phyloP scores from a whole-genome alignment of 2,113 vertebrate genomes.

The Ictalurus punctatus region DNA sequence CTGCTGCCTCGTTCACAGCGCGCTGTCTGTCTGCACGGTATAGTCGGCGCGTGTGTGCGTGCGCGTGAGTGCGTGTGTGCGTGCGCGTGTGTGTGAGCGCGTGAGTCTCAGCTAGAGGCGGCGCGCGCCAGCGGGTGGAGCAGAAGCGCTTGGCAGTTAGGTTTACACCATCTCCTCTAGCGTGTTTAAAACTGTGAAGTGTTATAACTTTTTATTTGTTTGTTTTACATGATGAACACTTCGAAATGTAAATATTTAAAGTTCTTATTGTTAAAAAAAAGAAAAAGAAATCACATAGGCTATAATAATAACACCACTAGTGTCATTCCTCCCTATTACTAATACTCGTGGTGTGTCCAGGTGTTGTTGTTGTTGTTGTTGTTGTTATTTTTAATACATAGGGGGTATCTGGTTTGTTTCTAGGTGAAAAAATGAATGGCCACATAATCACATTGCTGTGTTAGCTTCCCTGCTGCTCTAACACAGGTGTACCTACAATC shows the following conservation, averaged over 20 bases:
- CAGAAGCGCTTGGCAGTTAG: constrained; percentile 60
- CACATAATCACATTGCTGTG: neutral
- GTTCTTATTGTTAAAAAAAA: neutral
- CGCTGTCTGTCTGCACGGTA: neutral
- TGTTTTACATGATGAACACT: neutral
- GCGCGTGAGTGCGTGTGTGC: no score
- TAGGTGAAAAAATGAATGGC: neutral
- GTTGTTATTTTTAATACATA: neutral
- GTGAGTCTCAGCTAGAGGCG: constrained; percentile 2
- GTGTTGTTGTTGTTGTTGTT: neutral
- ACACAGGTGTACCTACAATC: no score
- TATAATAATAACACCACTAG: neutral
- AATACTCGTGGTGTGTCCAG: neutral
- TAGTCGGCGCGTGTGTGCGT: neutral
- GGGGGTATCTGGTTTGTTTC: neutral
- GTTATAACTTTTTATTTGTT: neutral
- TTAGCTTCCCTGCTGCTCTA: neutral
- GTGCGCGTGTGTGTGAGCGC: neutral
- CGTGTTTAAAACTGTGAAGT: neutral
- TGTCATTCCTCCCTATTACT: neutral
- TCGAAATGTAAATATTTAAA: neutral
- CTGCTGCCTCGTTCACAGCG: neutral
- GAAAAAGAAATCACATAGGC: neutral
- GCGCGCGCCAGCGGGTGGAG: constrained; percentile 41
- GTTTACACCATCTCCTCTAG: constrained; percentile 38